Evolutionary conservation across 2,113 vertebrate species (phyloP).

Genomic region (Oncorhynchus tshawytscha): DNA sequence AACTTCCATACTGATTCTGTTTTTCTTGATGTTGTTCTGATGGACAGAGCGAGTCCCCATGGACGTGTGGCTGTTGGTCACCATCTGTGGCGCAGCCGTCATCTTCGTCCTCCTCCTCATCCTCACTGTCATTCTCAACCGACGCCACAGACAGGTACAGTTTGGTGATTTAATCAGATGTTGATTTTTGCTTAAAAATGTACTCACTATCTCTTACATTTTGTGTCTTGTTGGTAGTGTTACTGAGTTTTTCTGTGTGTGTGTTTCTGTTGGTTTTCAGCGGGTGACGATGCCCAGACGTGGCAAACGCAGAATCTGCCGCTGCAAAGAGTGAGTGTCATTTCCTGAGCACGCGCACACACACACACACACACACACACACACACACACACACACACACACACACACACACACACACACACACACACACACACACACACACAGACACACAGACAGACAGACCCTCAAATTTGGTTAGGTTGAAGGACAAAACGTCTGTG

Average conservation of each 20-base stretch:
- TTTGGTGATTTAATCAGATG: not conserved
- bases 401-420: not conserved
- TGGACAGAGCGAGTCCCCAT: constrained; percentile 47
- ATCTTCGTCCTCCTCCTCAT: constrained; percentile 57
- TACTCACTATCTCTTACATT: too few relatives aligned
- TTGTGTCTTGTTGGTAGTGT: not conserved
- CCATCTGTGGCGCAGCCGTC: constrained; percentile 46
- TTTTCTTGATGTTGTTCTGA: constrained; percentile 1
- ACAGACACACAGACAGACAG: not conserved
- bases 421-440: not conserved
- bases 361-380: not conserved
- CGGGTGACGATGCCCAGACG: constrained; percentile 34
- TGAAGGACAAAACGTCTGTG: too few relatives aligned
- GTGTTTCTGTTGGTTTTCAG: constrained; percentile 19
- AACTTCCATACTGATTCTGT: constrained; percentile 8
- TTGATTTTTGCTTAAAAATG: not conserved
- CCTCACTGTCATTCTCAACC: constrained; percentile 45
- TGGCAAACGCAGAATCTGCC: constrained; percentile 58
- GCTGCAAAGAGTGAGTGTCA: constrained; percentile 67
- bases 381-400: not conserved
- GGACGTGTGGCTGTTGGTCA: constrained; percentile 60
- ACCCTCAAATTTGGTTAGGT: not conserved
- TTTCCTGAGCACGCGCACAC: constrained; percentile 33
- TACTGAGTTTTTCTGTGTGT: not conserved
- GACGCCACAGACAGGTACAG: constrained; percentile 52